Conservation (phyloP, 1,140 invertebrate species). For the Pseudomyrmex dendroicus region DNA sequence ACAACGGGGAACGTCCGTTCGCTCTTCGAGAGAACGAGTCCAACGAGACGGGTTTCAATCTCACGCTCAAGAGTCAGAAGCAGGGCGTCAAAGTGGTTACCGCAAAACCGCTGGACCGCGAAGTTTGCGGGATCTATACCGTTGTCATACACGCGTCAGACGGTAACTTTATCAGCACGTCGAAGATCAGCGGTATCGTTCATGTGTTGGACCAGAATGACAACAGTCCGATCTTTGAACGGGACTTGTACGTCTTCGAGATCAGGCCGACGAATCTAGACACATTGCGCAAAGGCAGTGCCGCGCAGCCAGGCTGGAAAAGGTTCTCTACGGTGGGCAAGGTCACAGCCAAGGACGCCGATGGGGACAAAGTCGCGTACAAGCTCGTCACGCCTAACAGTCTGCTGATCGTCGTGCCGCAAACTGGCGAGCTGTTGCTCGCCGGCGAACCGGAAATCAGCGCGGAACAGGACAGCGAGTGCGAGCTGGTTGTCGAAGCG, state of each 20-base stretch:
- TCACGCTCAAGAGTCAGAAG: slow-evolving; percentile 87
- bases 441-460: slow-evolving; percentile 88
- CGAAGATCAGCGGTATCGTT: slow-evolving; percentile 90
- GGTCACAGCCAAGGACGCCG: slow-evolving; percentile 93
- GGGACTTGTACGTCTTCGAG: slow-evolving; percentile 91
- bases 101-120: slow-evolving; percentile 90
- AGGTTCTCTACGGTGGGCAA: slow-evolving; percentile 92
- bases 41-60: slow-evolving; percentile 85
- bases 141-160: slow-evolving; percentile 92
- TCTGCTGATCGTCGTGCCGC: slow-evolving; percentile 94
- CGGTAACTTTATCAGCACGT: slow-evolving; percentile 89
- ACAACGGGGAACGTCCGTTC: slow-evolving; percentile 89
- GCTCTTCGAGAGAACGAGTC: slow-evolving; percentile 88
- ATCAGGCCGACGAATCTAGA: slow-evolving; percentile 87
- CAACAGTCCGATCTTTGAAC: slow-evolving; percentile 93
- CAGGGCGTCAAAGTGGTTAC: slow-evolving; percentile 90
- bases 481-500: slow-evolving; percentile 90
- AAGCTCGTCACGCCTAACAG: slow-evolving; percentile 91
- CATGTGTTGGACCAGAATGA: slow-evolving; percentile 95
- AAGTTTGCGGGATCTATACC: slow-evolving; percentile 88
- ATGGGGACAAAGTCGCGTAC: slow-evolving; percentile 95
- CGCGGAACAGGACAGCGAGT: slow-evolving; percentile 87
- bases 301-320: slow-evolving; percentile 87
- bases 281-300: slow-evolving; percentile 83
- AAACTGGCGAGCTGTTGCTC: slow-evolving; percentile 94